These are phyloP conservation scores for Crax fasciolata DNA, from an alignment of 2,797 vertebrate species.

Conservation along the genomic window DNA sequence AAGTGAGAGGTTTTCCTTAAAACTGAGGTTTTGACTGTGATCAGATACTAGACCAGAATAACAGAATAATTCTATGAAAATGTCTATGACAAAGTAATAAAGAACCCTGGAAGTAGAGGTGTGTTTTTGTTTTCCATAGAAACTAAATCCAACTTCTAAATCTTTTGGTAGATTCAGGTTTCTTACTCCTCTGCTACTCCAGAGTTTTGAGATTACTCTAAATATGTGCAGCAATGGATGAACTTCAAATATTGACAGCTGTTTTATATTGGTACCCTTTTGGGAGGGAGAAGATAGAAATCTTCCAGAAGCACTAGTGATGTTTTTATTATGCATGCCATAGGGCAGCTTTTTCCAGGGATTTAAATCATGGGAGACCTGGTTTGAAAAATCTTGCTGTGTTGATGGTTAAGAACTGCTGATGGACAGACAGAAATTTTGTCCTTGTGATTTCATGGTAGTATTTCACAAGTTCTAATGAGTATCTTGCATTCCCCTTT, in stretches of 20 bases:
- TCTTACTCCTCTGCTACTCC: not conserved
- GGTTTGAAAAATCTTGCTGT: not conserved
- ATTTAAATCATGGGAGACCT: constrained; percentile 15
- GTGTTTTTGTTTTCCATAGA: constrained; percentile 4
- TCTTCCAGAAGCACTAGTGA: constrained; percentile 45
- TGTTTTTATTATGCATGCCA: constrained; percentile 53
- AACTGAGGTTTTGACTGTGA: not conserved
- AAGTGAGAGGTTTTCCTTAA: constrained; percentile 9
- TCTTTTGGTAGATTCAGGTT: not conserved
- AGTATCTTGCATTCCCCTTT: not conserved
- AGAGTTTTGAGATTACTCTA: not conserved
- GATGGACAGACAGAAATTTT: not conserved
- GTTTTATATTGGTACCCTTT: not conserved
- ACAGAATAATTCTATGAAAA: not conserved
- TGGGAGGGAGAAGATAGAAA: not conserved
- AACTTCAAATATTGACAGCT: not conserved
- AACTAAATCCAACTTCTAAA: not conserved
- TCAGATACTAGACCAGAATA: not conserved
- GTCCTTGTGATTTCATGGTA: not conserved
- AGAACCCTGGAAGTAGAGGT: constrained; percentile 14
- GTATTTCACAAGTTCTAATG: not conserved
- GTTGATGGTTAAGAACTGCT: constrained; percentile 22
- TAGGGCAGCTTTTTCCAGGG: constrained; percentile 53
- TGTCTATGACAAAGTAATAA: not conserved
- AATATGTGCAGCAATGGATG: not conserved